Evolutionary conservation across 1,140 invertebrate genomes (phyloP).

Genomic region (Callitettix versicolor): DNA sequence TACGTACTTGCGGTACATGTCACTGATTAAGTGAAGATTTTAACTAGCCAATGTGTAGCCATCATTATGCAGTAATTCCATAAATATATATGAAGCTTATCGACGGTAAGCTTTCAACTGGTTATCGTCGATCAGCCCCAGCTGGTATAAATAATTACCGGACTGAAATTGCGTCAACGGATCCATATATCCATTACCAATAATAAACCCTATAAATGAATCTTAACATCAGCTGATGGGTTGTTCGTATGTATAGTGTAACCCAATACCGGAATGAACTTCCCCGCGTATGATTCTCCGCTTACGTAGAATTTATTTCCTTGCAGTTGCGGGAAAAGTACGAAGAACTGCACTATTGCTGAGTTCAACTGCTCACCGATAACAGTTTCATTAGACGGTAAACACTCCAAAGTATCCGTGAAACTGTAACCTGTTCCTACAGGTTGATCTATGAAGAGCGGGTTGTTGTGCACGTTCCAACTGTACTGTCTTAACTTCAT

Average conservation of each 20-base stretch:
- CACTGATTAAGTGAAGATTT: conserved; percentile 63
- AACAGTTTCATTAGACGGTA: background rate
- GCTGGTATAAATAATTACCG: conserved; percentile 67
- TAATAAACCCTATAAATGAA: conserved; percentile 61
- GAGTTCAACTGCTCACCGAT: conserved; percentile 53
- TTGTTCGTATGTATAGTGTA: conserved; percentile 43
- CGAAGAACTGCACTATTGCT: conserved; percentile 58
- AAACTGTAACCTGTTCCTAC: conserved; percentile 22
- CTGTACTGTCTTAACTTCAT: conserved; percentile 12
- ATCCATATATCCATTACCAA: conserved; percentile 77
- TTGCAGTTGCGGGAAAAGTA: conserved; percentile 38
- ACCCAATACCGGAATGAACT: conserved; percentile 41
- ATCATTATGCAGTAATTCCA: conserved; percentile 47
- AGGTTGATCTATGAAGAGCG: conserved; percentile 67
- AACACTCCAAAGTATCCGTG: conserved; percentile 7
- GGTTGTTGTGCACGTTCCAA: conserved; percentile 17
- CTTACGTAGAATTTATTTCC: conserved; percentile 28
- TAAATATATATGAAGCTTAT: conserved; percentile 30
- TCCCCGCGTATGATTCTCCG: conserved; percentile 48
- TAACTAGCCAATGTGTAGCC: conserved; percentile 68
- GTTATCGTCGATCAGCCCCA: conserved; percentile 39
- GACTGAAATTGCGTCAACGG: conserved; percentile 66
- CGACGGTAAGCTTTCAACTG: conserved; percentile 7
- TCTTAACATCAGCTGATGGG: conserved; percentile 46
- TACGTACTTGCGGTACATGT: too few species aligned